Evolutionary conservation across 1,140 invertebrate species (phyloP), one percentile per base, ranked within the genome.

Genomic region (Gonatopus flavifemur): DNA sequence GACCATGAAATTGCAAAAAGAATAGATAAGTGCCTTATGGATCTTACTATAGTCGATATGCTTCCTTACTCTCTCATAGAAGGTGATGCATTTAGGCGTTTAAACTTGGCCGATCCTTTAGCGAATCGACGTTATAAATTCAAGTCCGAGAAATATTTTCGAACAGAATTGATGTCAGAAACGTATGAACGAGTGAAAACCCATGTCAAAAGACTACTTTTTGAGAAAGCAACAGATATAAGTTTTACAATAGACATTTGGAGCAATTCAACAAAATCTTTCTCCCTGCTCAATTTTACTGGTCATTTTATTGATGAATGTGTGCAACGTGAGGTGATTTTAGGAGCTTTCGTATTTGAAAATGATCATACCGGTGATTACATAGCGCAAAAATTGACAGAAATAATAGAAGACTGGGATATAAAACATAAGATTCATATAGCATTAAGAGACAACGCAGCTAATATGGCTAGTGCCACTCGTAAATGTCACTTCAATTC

Each of bases 141-240:
- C 18, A 67, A 67, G 40, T 63, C 55, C 24, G 57, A 65, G 56
- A 67, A 67, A 55, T 67, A 54, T 54, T 67, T 64, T 51, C 55
- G 62, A 58, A 62, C 52, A 3, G 46, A 56, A 24, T 30, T 66
- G n/a, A 66, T 62, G 58, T 54, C 59, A n/a, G 2, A 20, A 22
- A 40, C 49, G 41, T 66, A 57, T 40, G 58, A 63, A 43, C 58
- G 33, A 48, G 25, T 59, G 10, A 59, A 35, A 37, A 30, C 16
- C 21, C 48, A 65, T 7, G 25, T 28, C 6, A 28, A 7, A 12
- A 28, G 6, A 7, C 12, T 28, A 28, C 6, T 28, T 28, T n/a
- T n/a, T n/a, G 25, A 6, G 12, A 28, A 28, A 28, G 12, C 6
- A 6, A 12, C 6, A 12, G 6, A 12, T 6, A 12, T 28, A 12